A percentile compares a stretch with the other conserved stretches of the same genome.
Conservation (phyloP, 2,113 vertebrate species). For the Tringa solitaria region DNA sequence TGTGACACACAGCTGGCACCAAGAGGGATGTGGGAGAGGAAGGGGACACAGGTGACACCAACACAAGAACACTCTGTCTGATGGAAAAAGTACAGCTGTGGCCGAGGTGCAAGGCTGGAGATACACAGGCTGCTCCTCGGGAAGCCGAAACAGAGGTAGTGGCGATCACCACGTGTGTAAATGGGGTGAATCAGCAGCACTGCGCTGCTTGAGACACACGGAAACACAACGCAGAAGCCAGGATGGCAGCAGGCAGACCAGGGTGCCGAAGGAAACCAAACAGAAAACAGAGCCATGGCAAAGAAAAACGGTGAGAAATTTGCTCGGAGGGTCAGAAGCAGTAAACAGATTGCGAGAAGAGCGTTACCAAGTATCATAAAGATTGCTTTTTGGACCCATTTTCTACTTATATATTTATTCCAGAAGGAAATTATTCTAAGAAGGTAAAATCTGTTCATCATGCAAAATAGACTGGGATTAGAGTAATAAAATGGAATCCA, state of each 20-base stretch:
- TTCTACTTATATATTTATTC: slow-evolving; percentile 1
- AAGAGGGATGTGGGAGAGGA: neutral
- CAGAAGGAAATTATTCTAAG: neutral
- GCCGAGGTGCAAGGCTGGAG: neutral
- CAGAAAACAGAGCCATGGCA: neutral
- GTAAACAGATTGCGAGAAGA: neutral
- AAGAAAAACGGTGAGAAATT: neutral
- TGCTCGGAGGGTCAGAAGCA: neutral
- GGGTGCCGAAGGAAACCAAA: neutral
- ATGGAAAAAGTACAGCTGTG: neutral
- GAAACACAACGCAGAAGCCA: neutral
- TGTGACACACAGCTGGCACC: neutral
- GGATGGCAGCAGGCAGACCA: neutral
- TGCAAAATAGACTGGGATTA: neutral
- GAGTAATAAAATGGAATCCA: slow-evolving; percentile 2
- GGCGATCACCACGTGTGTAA: neutral
- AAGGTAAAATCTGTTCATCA: slow-evolving; percentile 17
- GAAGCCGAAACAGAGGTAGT: neutral
- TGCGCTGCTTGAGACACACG: neutral
- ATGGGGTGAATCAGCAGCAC: neutral
- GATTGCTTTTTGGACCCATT: neutral
- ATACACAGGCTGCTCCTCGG: neutral
- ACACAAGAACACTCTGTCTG: neutral
- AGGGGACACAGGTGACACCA: neutral
- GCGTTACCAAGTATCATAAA: neutral